Percentiles rank a stretch among this genome's conserved stretches.
Conservation (phyloP, 2,888 invertebrate species). For the Capitulum mitella region DNA sequence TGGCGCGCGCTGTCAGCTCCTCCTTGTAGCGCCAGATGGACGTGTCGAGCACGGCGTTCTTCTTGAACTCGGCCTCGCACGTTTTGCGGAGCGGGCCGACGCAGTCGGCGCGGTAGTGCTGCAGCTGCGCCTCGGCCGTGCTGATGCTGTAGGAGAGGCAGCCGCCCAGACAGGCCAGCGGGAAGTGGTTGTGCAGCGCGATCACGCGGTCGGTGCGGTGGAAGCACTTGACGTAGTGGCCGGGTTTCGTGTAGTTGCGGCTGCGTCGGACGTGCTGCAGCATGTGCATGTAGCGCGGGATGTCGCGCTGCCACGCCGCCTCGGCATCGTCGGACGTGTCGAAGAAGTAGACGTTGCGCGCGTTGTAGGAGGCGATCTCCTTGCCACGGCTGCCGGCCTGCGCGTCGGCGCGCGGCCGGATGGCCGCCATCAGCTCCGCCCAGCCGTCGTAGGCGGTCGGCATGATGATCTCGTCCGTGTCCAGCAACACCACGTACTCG, state of each 20-base stretch:
- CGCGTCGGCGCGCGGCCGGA: constrained; percentile 52
- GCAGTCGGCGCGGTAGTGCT: constrained; percentile 90
- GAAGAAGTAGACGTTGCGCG: constrained; percentile 84
- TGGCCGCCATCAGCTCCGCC: constrained; percentile 67
- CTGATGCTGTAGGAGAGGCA: constrained; percentile 80
- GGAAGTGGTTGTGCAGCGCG: constrained; percentile 86
- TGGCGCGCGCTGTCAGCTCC: constrained; percentile 60
- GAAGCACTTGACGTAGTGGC: constrained; percentile 89
- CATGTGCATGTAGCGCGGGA: constrained; percentile 87
- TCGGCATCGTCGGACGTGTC: constrained; percentile 72
- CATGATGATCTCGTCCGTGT: constrained; percentile 92
- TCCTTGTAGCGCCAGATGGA: constrained; percentile 83
- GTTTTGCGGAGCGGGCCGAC: constrained; percentile 76
- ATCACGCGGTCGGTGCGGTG: constrained; percentile 82
- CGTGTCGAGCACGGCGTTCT: constrained; percentile 72
- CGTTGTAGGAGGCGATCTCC: constrained; percentile 72
- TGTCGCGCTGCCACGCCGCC: constrained; percentile 64
- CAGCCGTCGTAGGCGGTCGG: constrained; percentile 66
- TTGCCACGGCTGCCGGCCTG: constrained; percentile 58
- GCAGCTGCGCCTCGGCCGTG: constrained; percentile 73
- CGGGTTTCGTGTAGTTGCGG: constrained; percentile 68
- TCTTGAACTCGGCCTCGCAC: constrained; percentile 59
- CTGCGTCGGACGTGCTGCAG: neutral
- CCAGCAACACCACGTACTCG: constrained; percentile 77
- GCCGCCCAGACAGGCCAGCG: constrained; percentile 70